Percentiles rank a stretch among this genome's conserved stretches.
phyloP scores from a whole-genome alignment of 2,113 vertebrate species.

The Oryzias melastigma region DNA sequence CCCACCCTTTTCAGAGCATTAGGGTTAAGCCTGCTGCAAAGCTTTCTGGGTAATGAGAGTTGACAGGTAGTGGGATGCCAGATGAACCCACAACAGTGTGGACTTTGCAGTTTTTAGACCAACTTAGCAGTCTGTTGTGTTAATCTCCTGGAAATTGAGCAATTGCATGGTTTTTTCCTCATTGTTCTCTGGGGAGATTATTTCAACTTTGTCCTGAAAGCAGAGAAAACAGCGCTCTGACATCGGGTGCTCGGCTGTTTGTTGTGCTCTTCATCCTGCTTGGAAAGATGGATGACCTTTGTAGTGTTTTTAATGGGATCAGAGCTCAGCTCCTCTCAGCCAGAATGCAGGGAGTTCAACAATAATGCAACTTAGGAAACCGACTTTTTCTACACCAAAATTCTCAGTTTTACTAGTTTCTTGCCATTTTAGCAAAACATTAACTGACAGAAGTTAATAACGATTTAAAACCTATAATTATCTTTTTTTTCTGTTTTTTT shows the following conservation, averaged over 20 bases:
- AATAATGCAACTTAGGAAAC: constrained; percentile 13
- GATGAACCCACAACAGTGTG: constrained; percentile 15
- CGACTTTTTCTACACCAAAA: not conserved
- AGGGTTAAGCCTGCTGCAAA: constrained; percentile 63
- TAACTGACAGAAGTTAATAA: too few relatives aligned
- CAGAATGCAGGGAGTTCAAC: constrained; percentile 14
- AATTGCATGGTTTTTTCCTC: not conserved
- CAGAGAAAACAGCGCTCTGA: not conserved
- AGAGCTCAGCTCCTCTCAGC: constrained; percentile 36
- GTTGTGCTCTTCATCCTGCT: not conserved
- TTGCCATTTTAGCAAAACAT: too few relatives aligned
- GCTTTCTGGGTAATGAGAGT: constrained; percentile 62
- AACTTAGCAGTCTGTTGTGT: not conserved
- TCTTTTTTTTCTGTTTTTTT: too few relatives aligned
- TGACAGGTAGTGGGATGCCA: constrained; percentile 52
- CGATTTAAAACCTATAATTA: too few relatives aligned
- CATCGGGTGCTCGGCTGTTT: not conserved
- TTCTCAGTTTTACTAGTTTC: too few relatives aligned
- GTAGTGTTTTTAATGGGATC: constrained; percentile 55
- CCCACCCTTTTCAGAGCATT: constrained; percentile 36
- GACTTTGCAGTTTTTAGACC: not conserved
- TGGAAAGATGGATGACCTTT: constrained; percentile 46
- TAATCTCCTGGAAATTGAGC: not conserved
- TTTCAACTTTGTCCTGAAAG: not conserved
- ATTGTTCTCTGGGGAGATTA: not conserved